These are phyloP conservation scores for Dromius quadrimaculatus DNA, from an alignment of 2,888 invertebrate genomes.

Conservation along the genomic window DNA sequence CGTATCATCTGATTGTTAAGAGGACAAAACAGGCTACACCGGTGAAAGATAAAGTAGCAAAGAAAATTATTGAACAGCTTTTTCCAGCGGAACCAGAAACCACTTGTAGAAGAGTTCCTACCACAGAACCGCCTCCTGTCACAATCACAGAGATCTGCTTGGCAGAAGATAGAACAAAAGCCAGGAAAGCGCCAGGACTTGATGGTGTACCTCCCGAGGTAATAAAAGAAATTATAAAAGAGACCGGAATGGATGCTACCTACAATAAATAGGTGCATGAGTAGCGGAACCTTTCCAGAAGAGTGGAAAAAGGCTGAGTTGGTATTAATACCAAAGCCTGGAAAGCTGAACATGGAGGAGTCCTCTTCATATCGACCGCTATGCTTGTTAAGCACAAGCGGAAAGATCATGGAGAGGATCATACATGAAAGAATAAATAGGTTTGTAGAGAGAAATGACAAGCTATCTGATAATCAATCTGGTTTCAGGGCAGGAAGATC, in stretches of 20 bases:
- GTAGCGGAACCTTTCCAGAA: not conserved
- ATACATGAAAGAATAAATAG: not conserved
- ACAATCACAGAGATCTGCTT: not conserved
- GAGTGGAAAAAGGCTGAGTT: not conserved
- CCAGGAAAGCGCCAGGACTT: not conserved
- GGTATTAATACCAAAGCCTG: not conserved
- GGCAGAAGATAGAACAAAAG: not conserved
- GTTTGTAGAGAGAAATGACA: not conserved
- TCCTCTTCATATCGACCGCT: no score
- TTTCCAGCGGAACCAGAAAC: not conserved
- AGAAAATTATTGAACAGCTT: not conserved
- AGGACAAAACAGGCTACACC: not conserved
- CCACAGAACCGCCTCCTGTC: no score
- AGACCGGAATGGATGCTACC: not conserved
- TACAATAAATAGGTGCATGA: not conserved
- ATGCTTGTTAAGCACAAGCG: no score
- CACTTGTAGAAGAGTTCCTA: not conserved
- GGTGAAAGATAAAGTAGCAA: not conserved
- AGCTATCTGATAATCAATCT: no score
- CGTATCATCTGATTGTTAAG: slow-evolving; percentile 2
- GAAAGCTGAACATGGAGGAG: not conserved
- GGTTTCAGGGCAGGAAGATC: no score
- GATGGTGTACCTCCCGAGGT: no score
- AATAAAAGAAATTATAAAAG: not conserved
- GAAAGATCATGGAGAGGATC: not conserved